These are phyloP conservation scores for Tyrophagus putrescentiae DNA, from an alignment of 1,140 invertebrate species.

Conservation along the genomic window DNA sequence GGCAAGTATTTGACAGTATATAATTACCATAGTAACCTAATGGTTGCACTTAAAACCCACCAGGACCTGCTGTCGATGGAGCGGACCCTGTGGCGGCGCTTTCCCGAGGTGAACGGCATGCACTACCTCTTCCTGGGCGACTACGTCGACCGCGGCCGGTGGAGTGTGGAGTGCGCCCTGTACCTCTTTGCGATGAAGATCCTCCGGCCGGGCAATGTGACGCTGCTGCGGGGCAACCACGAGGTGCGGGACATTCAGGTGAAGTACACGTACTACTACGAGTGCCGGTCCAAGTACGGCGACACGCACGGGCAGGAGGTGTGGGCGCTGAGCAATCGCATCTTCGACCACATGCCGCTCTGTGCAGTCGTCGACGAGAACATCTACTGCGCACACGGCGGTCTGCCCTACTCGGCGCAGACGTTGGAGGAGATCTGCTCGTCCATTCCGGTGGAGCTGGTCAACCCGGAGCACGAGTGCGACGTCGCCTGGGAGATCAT, in stretches of 20 bases:
- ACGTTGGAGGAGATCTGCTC: slow-evolving; percentile 40
- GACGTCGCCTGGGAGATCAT: slow-evolving; percentile 55
- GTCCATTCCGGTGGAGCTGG: slow-evolving; percentile 45
- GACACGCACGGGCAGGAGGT: slow-evolving; percentile 42
- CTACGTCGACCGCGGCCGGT: slow-evolving; percentile 35
- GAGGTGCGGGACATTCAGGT: slow-evolving; percentile 40
- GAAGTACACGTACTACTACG: slow-evolving; percentile 49
- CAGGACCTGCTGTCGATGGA: slow-evolving; percentile 45
- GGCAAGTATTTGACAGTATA: too few relatives aligned
- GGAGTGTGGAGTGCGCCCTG: not conserved
- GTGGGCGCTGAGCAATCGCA: slow-evolving; percentile 52
- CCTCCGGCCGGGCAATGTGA: not conserved
- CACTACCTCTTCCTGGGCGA: slow-evolving; percentile 47
- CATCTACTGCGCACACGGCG: slow-evolving; percentile 57
- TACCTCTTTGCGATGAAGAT: not conserved
- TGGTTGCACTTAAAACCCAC: too few relatives aligned
- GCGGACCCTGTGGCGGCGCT: slow-evolving; percentile 44
- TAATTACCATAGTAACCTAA: too few relatives aligned
- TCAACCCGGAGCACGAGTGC: slow-evolving; percentile 47
- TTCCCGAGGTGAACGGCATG: slow-evolving; percentile 42
- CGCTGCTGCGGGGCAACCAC: not conserved
- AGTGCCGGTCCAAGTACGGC: slow-evolving; percentile 52
- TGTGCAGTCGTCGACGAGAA: slow-evolving; percentile 49
- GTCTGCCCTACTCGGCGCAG: slow-evolving; percentile 48
- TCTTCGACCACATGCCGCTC: slow-evolving; percentile 53